These are phyloP conservation scores for Grus americana DNA, from an alignment of 2,113 vertebrate species.

Conservation along the genomic window DNA sequence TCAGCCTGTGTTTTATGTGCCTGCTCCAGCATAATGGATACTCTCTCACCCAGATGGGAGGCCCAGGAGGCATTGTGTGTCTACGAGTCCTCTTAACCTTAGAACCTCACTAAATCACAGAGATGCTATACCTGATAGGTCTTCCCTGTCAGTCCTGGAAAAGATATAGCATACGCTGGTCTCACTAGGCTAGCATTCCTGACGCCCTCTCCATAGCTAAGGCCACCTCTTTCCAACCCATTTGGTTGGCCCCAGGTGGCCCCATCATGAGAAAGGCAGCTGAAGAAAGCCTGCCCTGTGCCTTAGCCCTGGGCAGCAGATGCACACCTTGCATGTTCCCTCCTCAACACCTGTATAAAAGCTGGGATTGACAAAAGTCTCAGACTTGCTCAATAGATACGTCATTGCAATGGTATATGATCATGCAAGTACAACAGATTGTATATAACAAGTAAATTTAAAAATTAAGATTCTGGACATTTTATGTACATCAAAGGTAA, in stretches of 20 bases:
- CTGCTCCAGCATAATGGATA: not conserved
- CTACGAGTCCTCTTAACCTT: not conserved
- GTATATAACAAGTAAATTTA: not conserved
- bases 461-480: not conserved
- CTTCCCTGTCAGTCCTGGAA: not conserved
- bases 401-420: not conserved
- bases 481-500: not conserved
- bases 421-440: not conserved
- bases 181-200: not conserved
- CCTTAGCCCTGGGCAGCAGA: not conserved
- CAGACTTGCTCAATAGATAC: not conserved
- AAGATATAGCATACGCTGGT: not conserved
- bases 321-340: not conserved
- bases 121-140: not conserved
- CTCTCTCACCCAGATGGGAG: conserved; percentile 13
- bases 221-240: not conserved
- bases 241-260: not conserved
- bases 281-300: rapidly evolving
- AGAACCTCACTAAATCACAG: not conserved
- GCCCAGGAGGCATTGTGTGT: conserved; percentile 1
- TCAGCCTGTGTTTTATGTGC: conserved; percentile 44
- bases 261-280: not conserved
- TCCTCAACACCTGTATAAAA: not conserved
- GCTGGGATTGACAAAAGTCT: not conserved
- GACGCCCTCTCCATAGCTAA: not conserved